These are phyloP conservation scores for Rhombomys opimus DNA, from an alignment of 2,113 vertebrate genomes.

Conservation along the genomic window DNA sequence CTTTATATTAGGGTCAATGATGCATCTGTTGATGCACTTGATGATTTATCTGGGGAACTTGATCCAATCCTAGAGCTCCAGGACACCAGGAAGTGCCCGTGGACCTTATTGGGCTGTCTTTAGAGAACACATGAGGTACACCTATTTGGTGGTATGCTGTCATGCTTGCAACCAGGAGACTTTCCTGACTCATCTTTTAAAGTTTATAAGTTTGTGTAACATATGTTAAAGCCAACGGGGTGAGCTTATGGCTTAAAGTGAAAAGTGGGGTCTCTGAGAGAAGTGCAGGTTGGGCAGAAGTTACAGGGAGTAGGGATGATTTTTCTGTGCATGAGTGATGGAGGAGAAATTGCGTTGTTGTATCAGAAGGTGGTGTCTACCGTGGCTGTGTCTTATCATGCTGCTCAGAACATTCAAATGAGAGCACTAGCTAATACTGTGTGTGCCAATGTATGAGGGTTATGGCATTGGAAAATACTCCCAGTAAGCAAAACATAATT, in stretches of 20 bases:
- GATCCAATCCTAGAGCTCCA: background rate
- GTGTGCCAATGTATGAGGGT: background rate
- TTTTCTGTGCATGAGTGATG: background rate
- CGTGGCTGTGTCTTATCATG: background rate
- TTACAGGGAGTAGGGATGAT: background rate
- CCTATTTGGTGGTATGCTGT: background rate
- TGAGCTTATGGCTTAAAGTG: background rate
- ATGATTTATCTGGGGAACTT: background rate
- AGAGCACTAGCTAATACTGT: background rate
- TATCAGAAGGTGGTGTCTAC: background rate
- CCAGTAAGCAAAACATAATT: background rate
- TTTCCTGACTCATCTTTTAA: background rate
- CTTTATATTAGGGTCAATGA: background rate
- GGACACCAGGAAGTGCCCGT: background rate
- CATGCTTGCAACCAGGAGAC: background rate
- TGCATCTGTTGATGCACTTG: background rate
- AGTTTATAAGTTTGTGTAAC: background rate
- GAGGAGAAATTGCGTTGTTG: background rate
- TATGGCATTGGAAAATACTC: conserved; percentile 1
- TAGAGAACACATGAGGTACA: background rate
- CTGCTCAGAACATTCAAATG: conserved; percentile 16
- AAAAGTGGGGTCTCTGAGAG: background rate
- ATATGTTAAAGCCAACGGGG: background rate
- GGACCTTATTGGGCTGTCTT: background rate
- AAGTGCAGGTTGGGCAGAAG: background rate